A percentile compares a stretch with the other conserved stretches of the same genome.
Evolutionary conservation across 1,140 invertebrate species (phyloP).

Genomic region (Drosophila mojavensis): DNA sequence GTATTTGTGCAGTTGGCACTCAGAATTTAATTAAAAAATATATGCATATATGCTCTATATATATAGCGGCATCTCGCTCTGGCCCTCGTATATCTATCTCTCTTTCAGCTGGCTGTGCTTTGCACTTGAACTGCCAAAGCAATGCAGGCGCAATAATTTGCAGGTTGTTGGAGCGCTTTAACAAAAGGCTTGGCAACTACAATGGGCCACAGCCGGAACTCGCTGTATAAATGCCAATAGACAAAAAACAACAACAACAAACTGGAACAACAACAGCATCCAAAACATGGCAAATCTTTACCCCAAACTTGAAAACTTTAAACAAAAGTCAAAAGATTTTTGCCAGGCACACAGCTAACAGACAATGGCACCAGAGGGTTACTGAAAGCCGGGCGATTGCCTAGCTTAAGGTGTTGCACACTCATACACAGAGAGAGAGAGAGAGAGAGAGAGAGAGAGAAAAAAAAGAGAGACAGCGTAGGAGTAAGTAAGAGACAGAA

Average conservation of each 20-base stretch:
- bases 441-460: not conserved
- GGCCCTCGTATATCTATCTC: not conserved
- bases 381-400: conserved; percentile 4
- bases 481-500: not conserved
- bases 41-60: conserved; percentile 5
- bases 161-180: conserved; percentile 36
- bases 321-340: conserved; percentile 49
- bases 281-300: conserved; percentile 12
- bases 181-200: conserved; percentile 34
- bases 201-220: conserved; percentile 30
- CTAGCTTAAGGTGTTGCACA: conserved; percentile 34
- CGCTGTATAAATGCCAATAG: conserved; percentile 44
- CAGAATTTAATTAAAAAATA: conserved; percentile 46
- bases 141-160: conserved; percentile 51
- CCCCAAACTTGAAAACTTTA: conserved; percentile 15
- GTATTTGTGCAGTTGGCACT: conserved; percentile 45
- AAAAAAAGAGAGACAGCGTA: too few species aligned
- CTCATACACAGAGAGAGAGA: not conserved
- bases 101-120: conserved; percentile 5
- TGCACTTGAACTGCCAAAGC: conserved; percentile 55
- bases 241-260: not conserved
- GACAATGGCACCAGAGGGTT: conserved; percentile 13
- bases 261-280: conserved; percentile 15
- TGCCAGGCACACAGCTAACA: conserved; percentile 11
- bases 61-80: not conserved